Evolutionary conservation across 2,797 vertebrate species (phyloP).

Genomic region (Sebastiscus tertius): DNA sequence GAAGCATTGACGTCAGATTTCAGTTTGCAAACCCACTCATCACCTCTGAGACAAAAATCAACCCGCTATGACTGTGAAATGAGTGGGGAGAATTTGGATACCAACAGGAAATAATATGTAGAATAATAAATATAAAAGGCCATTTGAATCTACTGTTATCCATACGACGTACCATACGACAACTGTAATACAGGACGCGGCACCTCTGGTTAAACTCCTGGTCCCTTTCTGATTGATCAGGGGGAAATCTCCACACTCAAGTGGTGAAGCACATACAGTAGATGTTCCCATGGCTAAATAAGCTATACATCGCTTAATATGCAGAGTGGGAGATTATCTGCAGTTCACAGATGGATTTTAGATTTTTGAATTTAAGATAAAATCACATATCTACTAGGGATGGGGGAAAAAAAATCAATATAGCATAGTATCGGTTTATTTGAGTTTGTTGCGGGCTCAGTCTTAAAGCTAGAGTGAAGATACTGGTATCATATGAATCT

Average conservation of each 20-base stretch:
- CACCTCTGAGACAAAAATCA: conserved; percentile 15
- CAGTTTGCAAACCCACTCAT: background rate
- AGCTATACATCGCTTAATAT: background rate
- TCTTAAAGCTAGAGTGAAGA: too few species aligned
- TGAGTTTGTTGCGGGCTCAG: too few species aligned
- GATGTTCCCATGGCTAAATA: background rate
- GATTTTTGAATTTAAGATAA: background rate
- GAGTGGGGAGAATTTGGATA: background rate
- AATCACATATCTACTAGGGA: background rate
- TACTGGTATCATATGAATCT: too few species aligned
- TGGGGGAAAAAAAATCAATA: too few species aligned
- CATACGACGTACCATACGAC: background rate
- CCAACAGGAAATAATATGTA: background rate
- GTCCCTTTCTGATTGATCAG: background rate
- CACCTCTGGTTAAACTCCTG: background rate
- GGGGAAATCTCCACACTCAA: background rate
- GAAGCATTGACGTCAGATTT: background rate
- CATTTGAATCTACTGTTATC: background rate
- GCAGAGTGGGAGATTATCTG: background rate
- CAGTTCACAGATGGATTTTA: background rate
- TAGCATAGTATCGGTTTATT: too few species aligned
- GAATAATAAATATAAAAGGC: background rate
- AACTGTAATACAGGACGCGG: background rate
- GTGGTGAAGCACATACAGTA: background rate
- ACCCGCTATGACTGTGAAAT: background rate